phyloP scores from a whole-genome alignment of 1,140 invertebrate genomes.

The Ceratoteleas bidentatus region DNA sequence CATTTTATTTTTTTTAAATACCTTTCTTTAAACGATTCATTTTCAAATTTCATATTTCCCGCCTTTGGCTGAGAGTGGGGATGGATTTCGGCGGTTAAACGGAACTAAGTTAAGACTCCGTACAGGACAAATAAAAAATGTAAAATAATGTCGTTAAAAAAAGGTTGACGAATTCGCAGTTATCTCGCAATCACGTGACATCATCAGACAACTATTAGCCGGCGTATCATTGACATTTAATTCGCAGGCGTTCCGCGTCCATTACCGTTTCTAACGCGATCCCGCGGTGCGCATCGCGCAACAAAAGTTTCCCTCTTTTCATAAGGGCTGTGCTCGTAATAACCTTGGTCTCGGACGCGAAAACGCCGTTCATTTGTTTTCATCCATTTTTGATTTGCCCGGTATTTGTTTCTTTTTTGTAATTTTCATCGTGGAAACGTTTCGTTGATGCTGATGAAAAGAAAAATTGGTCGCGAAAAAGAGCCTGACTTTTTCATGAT shows the following conservation, averaged over 20 bases:
- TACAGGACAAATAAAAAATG: too few relatives aligned
- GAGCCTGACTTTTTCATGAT: conserved; percentile 39
- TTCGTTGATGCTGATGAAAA: conserved; percentile 39
- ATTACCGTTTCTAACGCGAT: conserved; percentile 35
- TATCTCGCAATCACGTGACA: conserved; percentile 3
- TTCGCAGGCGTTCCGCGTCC: conserved; percentile 22
- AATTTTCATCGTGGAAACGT: conserved; percentile 21
- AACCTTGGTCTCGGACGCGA: conserved; percentile 21
- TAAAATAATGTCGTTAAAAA: too few relatives aligned
- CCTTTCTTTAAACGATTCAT: too few relatives aligned
- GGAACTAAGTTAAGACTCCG: too few relatives aligned
- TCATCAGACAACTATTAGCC: conserved; percentile 9
- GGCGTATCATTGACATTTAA: conserved; percentile 48
- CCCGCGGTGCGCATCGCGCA: conserved; percentile 13
- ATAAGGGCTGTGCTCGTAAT: conserved; percentile 35
- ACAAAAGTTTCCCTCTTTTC: conserved; percentile 41
- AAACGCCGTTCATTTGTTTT: conserved; percentile 6
- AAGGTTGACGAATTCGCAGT: not conserved
- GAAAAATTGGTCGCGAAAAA: conserved; percentile 43
- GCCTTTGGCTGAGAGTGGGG: not conserved
- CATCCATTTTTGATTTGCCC: conserved; percentile 5
- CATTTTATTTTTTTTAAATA: too few relatives aligned
- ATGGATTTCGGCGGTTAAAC: not conserved
- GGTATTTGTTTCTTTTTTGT: conserved; percentile 4
- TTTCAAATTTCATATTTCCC: not conserved